Percentiles rank a stretch among this genome's conserved stretches.
phyloP scores from a whole-genome alignment of 2,113 vertebrate species.

The Myotis lucifugus region DNA sequence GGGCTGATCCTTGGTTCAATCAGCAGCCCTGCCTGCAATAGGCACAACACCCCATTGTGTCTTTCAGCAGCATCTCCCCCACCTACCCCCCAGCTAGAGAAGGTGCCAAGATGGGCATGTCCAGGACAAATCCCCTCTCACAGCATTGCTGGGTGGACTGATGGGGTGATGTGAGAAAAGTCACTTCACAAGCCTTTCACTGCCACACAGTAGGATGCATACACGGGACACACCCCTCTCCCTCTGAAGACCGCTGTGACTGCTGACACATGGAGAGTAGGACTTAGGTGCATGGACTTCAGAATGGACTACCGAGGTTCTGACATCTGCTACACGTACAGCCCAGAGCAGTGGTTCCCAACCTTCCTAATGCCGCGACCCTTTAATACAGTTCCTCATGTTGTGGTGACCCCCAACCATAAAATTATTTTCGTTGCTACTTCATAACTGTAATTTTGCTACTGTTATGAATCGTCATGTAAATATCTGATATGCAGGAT shows the following conservation, averaged over 20 bases:
- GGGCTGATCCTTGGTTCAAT: not conserved
- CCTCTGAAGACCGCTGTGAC: not conserved
- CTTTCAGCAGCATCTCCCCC: not conserved
- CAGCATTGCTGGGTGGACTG: not conserved
- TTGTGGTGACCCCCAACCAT: too few relatives aligned
- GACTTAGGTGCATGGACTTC: not conserved
- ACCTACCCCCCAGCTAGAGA: not conserved
- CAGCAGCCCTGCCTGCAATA: not conserved
- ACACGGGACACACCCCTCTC: rapidly evolving
- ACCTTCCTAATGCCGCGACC: too few relatives aligned
- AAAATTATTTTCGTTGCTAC: too few relatives aligned
- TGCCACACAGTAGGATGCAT: not conserved
- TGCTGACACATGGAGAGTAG: not conserved
- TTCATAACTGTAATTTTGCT: too few relatives aligned
- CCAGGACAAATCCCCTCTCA: not conserved
- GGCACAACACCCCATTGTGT: not conserved
- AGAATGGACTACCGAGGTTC: not conserved
- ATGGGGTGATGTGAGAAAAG: not conserved
- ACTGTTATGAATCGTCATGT: too few relatives aligned
- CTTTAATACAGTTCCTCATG: too few relatives aligned
- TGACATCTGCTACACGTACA: not conserved
- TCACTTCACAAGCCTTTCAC: not conserved
- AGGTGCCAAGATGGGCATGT: not conserved
- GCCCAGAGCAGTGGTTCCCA: not conserved
- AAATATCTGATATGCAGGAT: too few relatives aligned